Conservation (phyloP, 1,140 invertebrate species). For the Drosophila takahashii region DNA sequence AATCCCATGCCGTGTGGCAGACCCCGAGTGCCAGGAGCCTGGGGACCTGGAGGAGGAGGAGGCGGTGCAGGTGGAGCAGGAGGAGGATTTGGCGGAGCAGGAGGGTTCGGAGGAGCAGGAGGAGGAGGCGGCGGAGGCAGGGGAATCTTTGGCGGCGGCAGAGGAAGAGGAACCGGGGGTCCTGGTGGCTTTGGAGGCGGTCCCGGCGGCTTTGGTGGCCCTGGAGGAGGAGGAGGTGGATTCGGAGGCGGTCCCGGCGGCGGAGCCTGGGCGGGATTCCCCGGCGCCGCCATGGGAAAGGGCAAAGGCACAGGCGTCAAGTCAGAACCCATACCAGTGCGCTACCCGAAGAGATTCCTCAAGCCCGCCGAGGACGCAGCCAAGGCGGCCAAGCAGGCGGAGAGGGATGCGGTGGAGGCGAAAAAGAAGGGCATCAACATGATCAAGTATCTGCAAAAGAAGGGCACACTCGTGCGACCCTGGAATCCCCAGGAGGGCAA, state of each 20-base stretch:
- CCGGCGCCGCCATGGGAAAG: not conserved
- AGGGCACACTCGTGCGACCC: slow-evolving; percentile 20
- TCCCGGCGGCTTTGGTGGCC: not conserved
- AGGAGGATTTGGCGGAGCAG: not conserved
- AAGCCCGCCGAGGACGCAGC: slow-evolving; percentile 20
- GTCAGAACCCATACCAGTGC: slow-evolving; percentile 35
- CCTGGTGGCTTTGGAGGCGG: not conserved
- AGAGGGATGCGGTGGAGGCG: not conserved
- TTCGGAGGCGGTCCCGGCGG: not conserved
- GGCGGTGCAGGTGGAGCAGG: not conserved
- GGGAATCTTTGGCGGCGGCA: not conserved
- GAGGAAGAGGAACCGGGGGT: not conserved
- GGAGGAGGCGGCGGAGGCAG: not conserved
- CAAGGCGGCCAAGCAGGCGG: slow-evolving; percentile 7
- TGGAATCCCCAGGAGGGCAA: slow-evolving; percentile 44
- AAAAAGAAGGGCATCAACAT: slow-evolving; percentile 41
- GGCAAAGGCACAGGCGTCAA: not conserved
- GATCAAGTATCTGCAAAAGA: slow-evolving; percentile 46
- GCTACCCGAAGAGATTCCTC: slow-evolving; percentile 27
- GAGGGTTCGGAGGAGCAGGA: not conserved
- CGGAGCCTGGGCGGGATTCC: slow-evolving; percentile 6
- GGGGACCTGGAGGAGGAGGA: slow-evolving; percentile 43
- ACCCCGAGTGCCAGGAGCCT: slow-evolving; percentile 7
- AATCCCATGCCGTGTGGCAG: slow-evolving; percentile 37
- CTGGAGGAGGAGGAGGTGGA: slow-evolving; percentile 4